phyloP scores from a whole-genome alignment of 2,113 vertebrate genomes.

The Myrmecobius fasciatus region DNA sequence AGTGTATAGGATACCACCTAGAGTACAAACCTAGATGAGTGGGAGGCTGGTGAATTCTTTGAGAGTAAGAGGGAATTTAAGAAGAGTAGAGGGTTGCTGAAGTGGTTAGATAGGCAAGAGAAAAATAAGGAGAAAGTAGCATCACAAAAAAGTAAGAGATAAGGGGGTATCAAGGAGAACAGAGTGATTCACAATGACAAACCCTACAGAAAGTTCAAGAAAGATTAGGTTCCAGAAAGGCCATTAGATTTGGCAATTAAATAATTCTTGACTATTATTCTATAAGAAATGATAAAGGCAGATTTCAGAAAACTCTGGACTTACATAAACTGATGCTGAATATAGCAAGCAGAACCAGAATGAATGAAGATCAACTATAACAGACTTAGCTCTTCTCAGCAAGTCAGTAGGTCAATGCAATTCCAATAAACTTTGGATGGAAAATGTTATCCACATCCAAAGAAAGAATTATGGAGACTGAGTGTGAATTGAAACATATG shows the following conservation, averaged over 20 bases:
- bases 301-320: too few relatives aligned
- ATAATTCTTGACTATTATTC: background rate
- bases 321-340: too few relatives aligned
- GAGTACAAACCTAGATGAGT: background rate
- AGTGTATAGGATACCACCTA: background rate
- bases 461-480: too few relatives aligned
- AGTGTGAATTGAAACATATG: too few relatives aligned
- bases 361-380: too few relatives aligned
- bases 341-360: too few relatives aligned
- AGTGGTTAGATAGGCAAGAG: background rate
- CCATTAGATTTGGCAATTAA: background rate
- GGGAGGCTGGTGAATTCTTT: background rate
- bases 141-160: background rate
- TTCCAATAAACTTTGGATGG: too few relatives aligned
- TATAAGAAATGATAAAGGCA: too few relatives aligned
- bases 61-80: background rate
- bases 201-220: background rate
- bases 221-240: background rate
- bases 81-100: background rate
- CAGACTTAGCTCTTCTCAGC: too few relatives aligned
- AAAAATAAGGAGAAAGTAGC: background rate
- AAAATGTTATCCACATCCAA: too few relatives aligned
- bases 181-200: background rate
- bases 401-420: too few relatives aligned
- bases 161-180: background rate